These are phyloP conservation scores for Pollenia amentaria DNA, from an alignment of 2,888 invertebrate species.

Conservation along the genomic window DNA sequence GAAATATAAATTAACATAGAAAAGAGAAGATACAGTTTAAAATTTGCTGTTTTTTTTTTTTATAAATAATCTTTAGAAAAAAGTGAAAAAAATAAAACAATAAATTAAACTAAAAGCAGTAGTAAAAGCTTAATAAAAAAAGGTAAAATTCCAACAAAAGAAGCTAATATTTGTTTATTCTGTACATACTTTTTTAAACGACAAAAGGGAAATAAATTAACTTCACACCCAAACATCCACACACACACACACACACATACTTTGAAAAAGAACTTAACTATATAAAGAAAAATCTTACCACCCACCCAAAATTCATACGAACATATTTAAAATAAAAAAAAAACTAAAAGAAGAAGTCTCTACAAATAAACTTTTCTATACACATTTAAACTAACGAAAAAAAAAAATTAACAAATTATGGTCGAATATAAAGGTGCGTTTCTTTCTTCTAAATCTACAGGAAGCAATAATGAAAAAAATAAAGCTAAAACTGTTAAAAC, in stretches of 20 bases:
- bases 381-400: not conserved
- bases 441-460: constrained; percentile 11
- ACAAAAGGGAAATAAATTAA: constrained; percentile 1
- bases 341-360: not conserved
- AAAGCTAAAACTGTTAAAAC: constrained; percentile 31
- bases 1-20: not conserved
- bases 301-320: constrained; percentile 62
- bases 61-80: constrained; percentile 39
- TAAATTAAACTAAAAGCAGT: constrained; percentile 53
- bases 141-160: constrained; percentile 7
- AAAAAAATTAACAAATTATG: constrained; percentile 63
- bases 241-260: constrained; percentile 51
- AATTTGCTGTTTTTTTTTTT: constrained; percentile 46
- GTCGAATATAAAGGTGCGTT: constrained; percentile 76
- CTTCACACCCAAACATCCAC: constrained; percentile 38
- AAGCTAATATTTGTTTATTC: constrained; percentile 27
- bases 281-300: constrained; percentile 75
- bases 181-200: constrained; percentile 38
- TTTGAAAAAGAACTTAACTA: constrained; percentile 56
- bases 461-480: constrained; percentile 6
- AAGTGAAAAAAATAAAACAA: constrained; percentile 9
- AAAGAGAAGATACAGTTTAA: constrained; percentile 24
- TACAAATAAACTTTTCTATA: constrained; percentile 24
- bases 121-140: constrained; percentile 66
- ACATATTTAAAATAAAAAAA: constrained; percentile 50